These are phyloP conservation scores for Gouania willdenowi DNA, from an alignment of 2,797 vertebrate species.

Conservation along the genomic window DNA sequence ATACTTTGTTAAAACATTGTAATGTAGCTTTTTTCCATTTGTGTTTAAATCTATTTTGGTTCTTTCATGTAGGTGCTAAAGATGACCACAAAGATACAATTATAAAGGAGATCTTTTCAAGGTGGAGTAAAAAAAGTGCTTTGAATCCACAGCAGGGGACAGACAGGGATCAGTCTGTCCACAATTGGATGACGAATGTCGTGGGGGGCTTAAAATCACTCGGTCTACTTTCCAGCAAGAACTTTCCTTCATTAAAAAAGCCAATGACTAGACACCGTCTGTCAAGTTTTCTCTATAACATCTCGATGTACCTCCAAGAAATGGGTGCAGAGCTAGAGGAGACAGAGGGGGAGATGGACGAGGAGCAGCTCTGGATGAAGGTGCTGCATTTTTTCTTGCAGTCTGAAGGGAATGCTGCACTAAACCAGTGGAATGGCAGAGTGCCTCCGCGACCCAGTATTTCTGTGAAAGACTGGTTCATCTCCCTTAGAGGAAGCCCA, in stretches of 20 bases:
- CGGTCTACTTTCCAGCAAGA: slow-evolving; percentile 60
- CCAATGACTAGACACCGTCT: slow-evolving; percentile 71
- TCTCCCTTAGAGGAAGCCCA: slow-evolving; percentile 82
- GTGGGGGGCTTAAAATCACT: slow-evolving; percentile 70
- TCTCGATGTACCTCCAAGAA: slow-evolving; percentile 83
- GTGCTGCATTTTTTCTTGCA: slow-evolving; percentile 75
- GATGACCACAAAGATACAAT: slow-evolving; percentile 54
- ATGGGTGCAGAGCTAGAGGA: slow-evolving; percentile 76
- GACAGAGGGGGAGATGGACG: slow-evolving; percentile 37
- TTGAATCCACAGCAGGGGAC: slow-evolving; percentile 46
- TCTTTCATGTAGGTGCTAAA: slow-evolving; percentile 47
- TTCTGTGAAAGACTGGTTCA: slow-evolving; percentile 80
- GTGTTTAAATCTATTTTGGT: not conserved
- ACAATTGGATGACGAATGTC: slow-evolving; percentile 62
- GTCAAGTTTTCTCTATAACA: slow-evolving; percentile 84
- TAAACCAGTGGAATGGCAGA: slow-evolving; percentile 63
- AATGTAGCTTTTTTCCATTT: too few relatives aligned
- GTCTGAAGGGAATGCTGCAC: slow-evolving; percentile 56
- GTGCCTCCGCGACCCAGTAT: slow-evolving; percentile 78
- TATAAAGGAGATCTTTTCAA: slow-evolving; percentile 68
- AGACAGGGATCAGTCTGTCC: slow-evolving; percentile 45
- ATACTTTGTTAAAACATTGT: not conserved
- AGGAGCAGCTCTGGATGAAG: slow-evolving; percentile 76
- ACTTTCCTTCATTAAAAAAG: slow-evolving; percentile 62
- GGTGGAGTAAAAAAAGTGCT: slow-evolving; percentile 61